Evolutionary conservation across 2,888 invertebrate genomes (phyloP).

Genomic region (Helobdella robusta): DNA sequence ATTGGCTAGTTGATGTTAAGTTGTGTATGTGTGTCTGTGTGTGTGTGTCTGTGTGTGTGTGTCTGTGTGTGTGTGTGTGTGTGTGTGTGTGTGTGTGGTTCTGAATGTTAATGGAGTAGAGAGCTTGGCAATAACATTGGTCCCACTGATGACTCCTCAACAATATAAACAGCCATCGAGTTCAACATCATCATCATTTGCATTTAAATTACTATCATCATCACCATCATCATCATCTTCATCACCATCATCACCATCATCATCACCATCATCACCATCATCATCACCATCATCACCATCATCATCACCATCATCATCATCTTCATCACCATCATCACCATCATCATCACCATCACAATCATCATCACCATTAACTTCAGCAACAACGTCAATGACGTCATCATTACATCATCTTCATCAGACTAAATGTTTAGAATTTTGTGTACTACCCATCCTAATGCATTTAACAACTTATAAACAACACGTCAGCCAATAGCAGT

Average conservation of each 20-base stretch:
- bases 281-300: conserved; percentile 8
- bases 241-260: not conserved
- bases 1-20: not conserved
- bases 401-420: too few species aligned
- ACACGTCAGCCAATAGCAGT: too few species aligned
- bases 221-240: not conserved
- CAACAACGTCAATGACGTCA: not conserved
- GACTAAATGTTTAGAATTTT: too few species aligned
- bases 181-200: not conserved
- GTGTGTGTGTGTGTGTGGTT: not conserved
- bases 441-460: too few species aligned
- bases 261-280: conserved; percentile 1
- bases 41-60: not conserved
- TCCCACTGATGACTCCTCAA: too few species aligned
- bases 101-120: too few species aligned
- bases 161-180: not conserved
- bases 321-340: conserved; percentile 1
- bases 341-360: not conserved
- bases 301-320: not conserved
- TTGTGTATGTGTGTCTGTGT: not conserved
- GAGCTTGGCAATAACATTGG: too few species aligned
- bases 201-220: not conserved
- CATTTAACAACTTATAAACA: too few species aligned
- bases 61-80: not conserved
- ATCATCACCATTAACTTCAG: not conserved